phyloP scores from a whole-genome alignment of 1,140 invertebrate genomes.

The Bombus breviceps region DNA sequence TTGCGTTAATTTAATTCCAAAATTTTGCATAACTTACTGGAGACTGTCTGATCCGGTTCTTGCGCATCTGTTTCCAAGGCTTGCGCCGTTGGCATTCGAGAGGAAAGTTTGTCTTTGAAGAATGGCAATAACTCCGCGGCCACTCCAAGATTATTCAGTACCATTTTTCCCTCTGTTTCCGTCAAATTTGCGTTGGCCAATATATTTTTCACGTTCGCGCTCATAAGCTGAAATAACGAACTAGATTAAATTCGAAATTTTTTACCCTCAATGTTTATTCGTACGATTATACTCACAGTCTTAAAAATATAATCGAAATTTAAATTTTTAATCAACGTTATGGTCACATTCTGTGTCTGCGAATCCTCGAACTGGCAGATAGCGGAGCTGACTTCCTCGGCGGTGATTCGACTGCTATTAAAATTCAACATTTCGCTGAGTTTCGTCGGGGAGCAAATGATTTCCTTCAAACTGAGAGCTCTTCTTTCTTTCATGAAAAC shows the following conservation, averaged over 20 bases:
- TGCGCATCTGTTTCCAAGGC: not conserved
- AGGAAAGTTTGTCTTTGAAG: constrained; percentile 77
- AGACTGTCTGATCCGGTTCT: constrained; percentile 46
- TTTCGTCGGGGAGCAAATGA: constrained; percentile 75
- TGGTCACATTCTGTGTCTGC: constrained; percentile 77
- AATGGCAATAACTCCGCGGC: constrained; percentile 80
- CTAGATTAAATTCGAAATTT: not conserved
- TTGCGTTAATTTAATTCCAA: not conserved
- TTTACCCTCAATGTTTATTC: not conserved
- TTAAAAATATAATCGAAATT: constrained; percentile 82
- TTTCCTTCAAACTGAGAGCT: constrained; percentile 74
- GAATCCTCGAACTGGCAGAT: constrained; percentile 81
- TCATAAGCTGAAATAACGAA: constrained; percentile 73
- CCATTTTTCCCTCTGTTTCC: constrained; percentile 77
- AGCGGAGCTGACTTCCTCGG: constrained; percentile 76
- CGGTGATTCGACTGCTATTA: constrained; percentile 64
- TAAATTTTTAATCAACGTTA: constrained; percentile 81
- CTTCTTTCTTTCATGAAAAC: constrained; percentile 75
- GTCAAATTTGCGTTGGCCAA: constrained; percentile 82
- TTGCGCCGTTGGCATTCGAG: constrained; percentile 42
- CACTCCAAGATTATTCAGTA: constrained; percentile 79
- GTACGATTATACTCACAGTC: constrained; percentile 73
- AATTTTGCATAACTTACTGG: constrained; percentile 58
- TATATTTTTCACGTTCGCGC: constrained; percentile 80
- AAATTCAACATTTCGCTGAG: constrained; percentile 75